These are phyloP conservation scores for Eupithecia subumbrata DNA, from an alignment of 2,888 invertebrate genomes.

Conservation along the genomic window DNA sequence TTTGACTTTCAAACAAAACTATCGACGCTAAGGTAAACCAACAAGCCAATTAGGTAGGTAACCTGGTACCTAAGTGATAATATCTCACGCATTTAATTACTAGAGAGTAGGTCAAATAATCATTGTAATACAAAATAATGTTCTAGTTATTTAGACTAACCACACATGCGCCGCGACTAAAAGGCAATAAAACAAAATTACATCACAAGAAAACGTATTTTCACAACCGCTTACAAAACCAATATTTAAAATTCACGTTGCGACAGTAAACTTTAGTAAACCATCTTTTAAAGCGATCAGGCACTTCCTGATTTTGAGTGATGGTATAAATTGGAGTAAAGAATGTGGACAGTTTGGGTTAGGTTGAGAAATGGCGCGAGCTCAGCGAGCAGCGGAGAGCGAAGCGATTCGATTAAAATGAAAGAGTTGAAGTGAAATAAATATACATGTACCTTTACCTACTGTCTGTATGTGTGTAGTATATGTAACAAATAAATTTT, in stretches of 20 bases:
- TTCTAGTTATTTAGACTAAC: slow-evolving; percentile 18
- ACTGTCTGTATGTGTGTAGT: no score
- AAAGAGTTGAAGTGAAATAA: not conserved
- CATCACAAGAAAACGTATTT: slow-evolving; percentile 28
- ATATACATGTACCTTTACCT: not conserved
- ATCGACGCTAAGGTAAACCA: not conserved
- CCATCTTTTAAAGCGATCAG: slow-evolving; percentile 21
- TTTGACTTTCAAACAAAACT: not conserved
- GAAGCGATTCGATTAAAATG: not conserved
- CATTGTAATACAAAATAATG: slow-evolving; percentile 12
- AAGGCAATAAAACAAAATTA: slow-evolving; percentile 24
- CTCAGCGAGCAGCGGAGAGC: slow-evolving; percentile 19
- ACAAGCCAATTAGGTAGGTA: not conserved
- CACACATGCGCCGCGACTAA: slow-evolving; percentile 16
- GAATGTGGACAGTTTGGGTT: slow-evolving; percentile 12
- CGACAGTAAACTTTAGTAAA: slow-evolving; percentile 20
- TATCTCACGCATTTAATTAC: not conserved
- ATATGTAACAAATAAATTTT: no score
- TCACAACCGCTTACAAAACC: slow-evolving; percentile 30
- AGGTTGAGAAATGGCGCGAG: not conserved
- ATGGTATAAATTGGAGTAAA: slow-evolving; percentile 28
- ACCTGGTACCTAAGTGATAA: not conserved
- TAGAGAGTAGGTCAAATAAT: slow-evolving; percentile 19
- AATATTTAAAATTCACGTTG: slow-evolving; percentile 17
- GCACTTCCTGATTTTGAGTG: slow-evolving; percentile 37